These are phyloP conservation scores for Idaea straminata DNA, from an alignment of 2,888 invertebrate genomes.

Conservation along the genomic window DNA sequence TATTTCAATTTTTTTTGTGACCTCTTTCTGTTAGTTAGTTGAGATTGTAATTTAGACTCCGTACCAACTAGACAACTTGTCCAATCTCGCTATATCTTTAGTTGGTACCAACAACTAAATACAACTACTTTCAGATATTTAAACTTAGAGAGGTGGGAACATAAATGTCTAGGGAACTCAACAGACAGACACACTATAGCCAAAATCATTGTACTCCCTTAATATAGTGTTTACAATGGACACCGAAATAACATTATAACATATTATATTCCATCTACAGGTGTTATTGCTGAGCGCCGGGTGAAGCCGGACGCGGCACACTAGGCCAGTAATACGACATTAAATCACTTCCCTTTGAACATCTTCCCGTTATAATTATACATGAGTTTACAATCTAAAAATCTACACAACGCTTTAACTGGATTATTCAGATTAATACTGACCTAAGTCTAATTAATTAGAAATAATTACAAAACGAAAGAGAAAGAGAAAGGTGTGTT, in stretches of 20 bases:
- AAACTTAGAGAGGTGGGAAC: neutral
- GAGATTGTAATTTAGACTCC: no score
- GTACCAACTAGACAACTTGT: no score
- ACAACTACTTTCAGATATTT: slow-evolving; percentile 5
- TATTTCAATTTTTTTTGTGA: no score
- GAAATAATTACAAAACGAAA: slow-evolving; percentile 61
- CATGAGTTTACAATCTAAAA: slow-evolving; percentile 53
- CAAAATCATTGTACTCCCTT: slow-evolving; percentile 33
- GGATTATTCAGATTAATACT: slow-evolving; percentile 62
- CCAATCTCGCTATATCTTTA: slow-evolving; percentile 16
- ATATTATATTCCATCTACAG: slow-evolving; percentile 9
- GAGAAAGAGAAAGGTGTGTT: slow-evolving; percentile 47
- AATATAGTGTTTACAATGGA: slow-evolving; percentile 31
- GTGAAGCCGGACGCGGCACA: slow-evolving; percentile 36
- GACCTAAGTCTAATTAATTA: slow-evolving; percentile 53
- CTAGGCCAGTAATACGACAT: slow-evolving; percentile 56
- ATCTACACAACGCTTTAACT: slow-evolving; percentile 66
- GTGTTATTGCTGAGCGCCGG: slow-evolving; percentile 4
- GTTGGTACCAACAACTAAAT: slow-evolving; percentile 12
- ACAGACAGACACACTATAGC: slow-evolving; percentile 31
- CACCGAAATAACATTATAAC: slow-evolving; percentile 35
- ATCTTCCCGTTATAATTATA: slow-evolving; percentile 44
- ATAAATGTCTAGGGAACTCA: slow-evolving; percentile 6
- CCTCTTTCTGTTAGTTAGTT: no score
- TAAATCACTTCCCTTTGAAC: slow-evolving; percentile 46